Base-by-base conservation (phyloP, 2,113 vertebrate species). In the Gasterosteus nipponicus region DNA sequence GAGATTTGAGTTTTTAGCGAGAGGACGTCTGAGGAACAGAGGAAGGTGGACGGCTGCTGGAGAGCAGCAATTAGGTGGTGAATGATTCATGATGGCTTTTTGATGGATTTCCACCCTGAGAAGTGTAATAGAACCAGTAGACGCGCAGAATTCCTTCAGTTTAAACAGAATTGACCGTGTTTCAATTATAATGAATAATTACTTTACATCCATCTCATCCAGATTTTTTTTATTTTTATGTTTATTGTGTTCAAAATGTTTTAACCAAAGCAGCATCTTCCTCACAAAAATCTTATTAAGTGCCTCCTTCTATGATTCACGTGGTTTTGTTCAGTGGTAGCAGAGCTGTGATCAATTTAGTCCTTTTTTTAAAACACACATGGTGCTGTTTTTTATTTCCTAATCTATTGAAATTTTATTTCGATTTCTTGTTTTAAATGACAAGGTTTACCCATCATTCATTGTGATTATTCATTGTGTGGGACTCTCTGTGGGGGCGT, bases 21-120 rank as follows among this genome's bases (percentile, higher is more conserved):
- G 76, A 66, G 62, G 69, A 75, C 77, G 70, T 73, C 29, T 53
- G 77, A 73, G 81, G 59, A 82, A 83, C 59, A 35, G 66, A 81
- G 74, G 57, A 75, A 75, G 81, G 73, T 78, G 81, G 87, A 80
- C 68, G 79, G 75, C 82, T 86, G 74, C 75, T 87, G 76, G 87
- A 90, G 88, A 88, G 88, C 77, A 87, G 91, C 92, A 91, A 91
- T 93, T 91, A 92, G 68, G 42, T 15, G 76, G 87, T 93, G 70
- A 90, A 91, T 93, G 86, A 91, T 93, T 92, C 82, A 91, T 83
- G 62, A 82, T 42, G 76, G 51, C 77, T 87, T 86, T 86, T 88
- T 18, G 33, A 80, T 80, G 71, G 75, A 75, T 85, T 72, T 86
- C 82, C 67, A 88, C 58, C 68, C 56, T 49, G 77, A 81, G 70